A percentile compares a stretch with the other conserved stretches of the same genome.
Evolutionary conservation across 2,113 vertebrate species (phyloP).

Genomic region (Taurulus bubalis): DNA sequence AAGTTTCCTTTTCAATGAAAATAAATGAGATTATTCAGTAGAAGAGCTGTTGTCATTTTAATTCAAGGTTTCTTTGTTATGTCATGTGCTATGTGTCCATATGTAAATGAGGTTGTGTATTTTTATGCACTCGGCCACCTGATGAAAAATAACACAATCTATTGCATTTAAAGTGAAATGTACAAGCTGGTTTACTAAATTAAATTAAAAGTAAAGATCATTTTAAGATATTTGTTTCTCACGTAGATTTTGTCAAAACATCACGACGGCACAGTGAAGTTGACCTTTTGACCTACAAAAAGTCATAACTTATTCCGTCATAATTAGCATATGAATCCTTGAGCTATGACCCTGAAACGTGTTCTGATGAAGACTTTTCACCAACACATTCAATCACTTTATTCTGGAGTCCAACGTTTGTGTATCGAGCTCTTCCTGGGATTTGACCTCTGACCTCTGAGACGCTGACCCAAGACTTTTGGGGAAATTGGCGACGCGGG

Average conservation of each 20-base stretch:
- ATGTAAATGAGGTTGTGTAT: not conserved
- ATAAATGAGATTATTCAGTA: slow-evolving; percentile 2
- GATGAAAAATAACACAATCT: not conserved
- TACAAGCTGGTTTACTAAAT: not conserved
- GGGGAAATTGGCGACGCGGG: too few species aligned
- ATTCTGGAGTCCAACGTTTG: too few species aligned
- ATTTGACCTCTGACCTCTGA: too few species aligned
- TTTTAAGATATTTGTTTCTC: not conserved
- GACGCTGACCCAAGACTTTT: too few species aligned
- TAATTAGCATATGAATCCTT: too few species aligned
- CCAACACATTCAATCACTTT: too few species aligned
- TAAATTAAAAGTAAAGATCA: not conserved
- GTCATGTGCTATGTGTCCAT: not conserved
- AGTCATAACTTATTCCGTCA: too few species aligned
- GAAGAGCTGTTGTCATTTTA: slow-evolving; percentile 9
- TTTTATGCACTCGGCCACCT: not conserved
- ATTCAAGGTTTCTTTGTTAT: slow-evolving; percentile 15
- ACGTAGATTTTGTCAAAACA: too few species aligned
- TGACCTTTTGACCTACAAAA: too few species aligned
- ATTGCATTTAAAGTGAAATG: not conserved
- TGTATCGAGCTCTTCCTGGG: too few species aligned
- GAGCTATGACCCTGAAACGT: not conserved
- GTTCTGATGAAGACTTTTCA: not conserved
- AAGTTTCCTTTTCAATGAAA: slow-evolving; percentile 43
- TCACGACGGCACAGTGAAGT: too few species aligned